phyloP scores from a whole-genome alignment of 1,140 invertebrate genomes.

The Hormaphis cornu region DNA sequence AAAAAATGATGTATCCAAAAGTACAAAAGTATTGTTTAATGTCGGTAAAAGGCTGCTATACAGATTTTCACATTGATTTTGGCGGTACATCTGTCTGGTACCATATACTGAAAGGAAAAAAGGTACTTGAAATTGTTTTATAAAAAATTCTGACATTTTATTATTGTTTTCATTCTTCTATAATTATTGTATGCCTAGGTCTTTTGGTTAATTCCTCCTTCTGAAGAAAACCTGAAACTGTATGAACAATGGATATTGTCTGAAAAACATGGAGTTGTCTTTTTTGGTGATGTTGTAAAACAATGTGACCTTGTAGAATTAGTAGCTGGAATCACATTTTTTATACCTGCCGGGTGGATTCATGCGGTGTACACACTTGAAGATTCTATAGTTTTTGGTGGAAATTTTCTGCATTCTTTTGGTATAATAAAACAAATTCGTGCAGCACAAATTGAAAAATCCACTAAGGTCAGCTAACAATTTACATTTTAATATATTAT shows the following conservation, averaged over 20 bases:
- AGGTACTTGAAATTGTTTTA: slow-evolving; percentile 43
- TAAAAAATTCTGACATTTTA: too few species aligned
- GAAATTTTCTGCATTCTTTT: slow-evolving; percentile 94
- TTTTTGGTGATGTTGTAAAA: slow-evolving; percentile 92
- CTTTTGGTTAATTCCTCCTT: slow-evolving; percentile 94
- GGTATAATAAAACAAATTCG: slow-evolving; percentile 75
- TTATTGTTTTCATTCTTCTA: slow-evolving; percentile 20
- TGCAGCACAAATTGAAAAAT: slow-evolving; percentile 87
- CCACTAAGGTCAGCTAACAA: slow-evolving; percentile 62
- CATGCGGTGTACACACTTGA: slow-evolving; percentile 93
- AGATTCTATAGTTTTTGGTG: slow-evolving; percentile 93
- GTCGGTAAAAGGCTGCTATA: slow-evolving; percentile 95
- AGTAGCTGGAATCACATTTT: slow-evolving; percentile 80
- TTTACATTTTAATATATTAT: too few species aligned
- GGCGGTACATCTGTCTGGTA: slow-evolving; percentile 99
- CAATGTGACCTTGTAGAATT: slow-evolving; percentile 75
- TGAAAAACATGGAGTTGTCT: slow-evolving; percentile 87
- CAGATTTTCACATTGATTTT: slow-evolving; percentile 97
- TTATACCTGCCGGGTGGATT: slow-evolving; percentile 96
- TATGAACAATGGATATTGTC: slow-evolving; percentile 92
- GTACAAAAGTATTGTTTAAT: slow-evolving; percentile 95
- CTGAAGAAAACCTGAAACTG: slow-evolving; percentile 76
- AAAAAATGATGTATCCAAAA: slow-evolving; percentile 97
- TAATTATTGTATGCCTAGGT: slow-evolving; percentile 43
- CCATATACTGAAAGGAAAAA: slow-evolving; percentile 82